A percentile compares a stretch with the other conserved stretches of the same genome.
phyloP scores from a whole-genome alignment of 2,113 vertebrate genomes.

The Nansenia antarctica region DNA sequence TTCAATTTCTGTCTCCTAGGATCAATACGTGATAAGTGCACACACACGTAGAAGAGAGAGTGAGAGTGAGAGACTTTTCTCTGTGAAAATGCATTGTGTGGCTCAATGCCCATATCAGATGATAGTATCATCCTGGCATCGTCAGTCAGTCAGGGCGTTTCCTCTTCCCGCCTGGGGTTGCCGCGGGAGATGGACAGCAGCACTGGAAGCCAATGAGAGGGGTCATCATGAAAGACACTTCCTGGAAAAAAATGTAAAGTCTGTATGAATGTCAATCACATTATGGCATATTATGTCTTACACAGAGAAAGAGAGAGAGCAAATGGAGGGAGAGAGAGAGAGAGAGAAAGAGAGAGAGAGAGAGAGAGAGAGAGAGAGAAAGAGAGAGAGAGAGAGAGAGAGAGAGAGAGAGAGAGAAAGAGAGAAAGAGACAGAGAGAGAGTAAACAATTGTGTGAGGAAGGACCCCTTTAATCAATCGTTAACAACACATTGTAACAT shows the following conservation, averaged over 20 bases:
- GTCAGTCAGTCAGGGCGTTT: constrained; percentile 43
- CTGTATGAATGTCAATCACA: constrained; percentile 49
- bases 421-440: constrained; percentile 4
- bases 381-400: not conserved
- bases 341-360: not conserved
- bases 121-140: constrained; percentile 70
- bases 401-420: not conserved
- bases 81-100: constrained; percentile 70
- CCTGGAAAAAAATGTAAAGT: constrained; percentile 60
- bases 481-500: not conserved
- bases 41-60: constrained; percentile 36
- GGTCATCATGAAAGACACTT: constrained; percentile 58
- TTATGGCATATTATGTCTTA: not conserved
- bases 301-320: not conserved
- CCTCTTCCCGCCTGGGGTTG: constrained; percentile 59
- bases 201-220: constrained; percentile 53
- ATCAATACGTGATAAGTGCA: constrained; percentile 62
- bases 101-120: constrained; percentile 72
- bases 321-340: not conserved
- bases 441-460: constrained; percentile 1
- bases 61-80: constrained; percentile 54
- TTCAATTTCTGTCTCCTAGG: constrained; percentile 56
- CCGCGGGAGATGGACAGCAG: constrained; percentile 62
- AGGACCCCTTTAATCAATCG: too few species aligned
- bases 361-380: not conserved